A percentile compares a stretch with the other conserved stretches of the same genome.
These are phyloP conservation scores for Venustaconcha ellipsiformis DNA, from an alignment of 1,140 invertebrate species.

Conservation along the genomic window DNA sequence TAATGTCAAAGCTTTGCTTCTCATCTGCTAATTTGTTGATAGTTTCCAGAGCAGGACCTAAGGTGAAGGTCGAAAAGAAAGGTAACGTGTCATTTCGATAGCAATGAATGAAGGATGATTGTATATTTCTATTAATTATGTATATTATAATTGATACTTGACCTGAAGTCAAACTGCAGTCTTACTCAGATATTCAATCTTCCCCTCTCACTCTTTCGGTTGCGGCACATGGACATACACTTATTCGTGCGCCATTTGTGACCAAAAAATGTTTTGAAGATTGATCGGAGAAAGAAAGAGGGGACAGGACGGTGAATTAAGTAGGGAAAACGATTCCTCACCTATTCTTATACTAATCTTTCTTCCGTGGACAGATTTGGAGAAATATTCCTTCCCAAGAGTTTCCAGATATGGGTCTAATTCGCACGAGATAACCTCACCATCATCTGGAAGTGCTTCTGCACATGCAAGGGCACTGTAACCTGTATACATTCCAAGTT, in stretches of 20 bases:
- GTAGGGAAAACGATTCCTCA: conserved; percentile 6
- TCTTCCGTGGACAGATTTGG: conserved; percentile 43
- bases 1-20: conserved; percentile 16
- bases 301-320: background rate
- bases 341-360: conserved; percentile 47
- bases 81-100: too few relatives aligned
- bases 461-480: conserved; percentile 52
- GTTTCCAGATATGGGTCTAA: conserved; percentile 34
- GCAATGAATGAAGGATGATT: too few relatives aligned
- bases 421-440: conserved; percentile 42
- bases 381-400: conserved; percentile 31
- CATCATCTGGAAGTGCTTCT: conserved; percentile 51
- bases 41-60: conserved; percentile 24
- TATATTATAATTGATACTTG: too few relatives aligned
- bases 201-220: too few relatives aligned
- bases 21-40: conserved; percentile 13
- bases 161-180: too few relatives aligned
- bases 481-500: conserved; percentile 56
- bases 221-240: too few relatives aligned
- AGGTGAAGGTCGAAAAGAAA: background rate
- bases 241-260: too few relatives aligned
- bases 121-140: too few relatives aligned
- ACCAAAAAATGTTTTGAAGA: too few relatives aligned
- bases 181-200: too few relatives aligned
- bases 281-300: too few relatives aligned